These are phyloP conservation scores for Sacculina carcini DNA, from an alignment of 2,888 invertebrate genomes.

Conservation along the genomic window DNA sequence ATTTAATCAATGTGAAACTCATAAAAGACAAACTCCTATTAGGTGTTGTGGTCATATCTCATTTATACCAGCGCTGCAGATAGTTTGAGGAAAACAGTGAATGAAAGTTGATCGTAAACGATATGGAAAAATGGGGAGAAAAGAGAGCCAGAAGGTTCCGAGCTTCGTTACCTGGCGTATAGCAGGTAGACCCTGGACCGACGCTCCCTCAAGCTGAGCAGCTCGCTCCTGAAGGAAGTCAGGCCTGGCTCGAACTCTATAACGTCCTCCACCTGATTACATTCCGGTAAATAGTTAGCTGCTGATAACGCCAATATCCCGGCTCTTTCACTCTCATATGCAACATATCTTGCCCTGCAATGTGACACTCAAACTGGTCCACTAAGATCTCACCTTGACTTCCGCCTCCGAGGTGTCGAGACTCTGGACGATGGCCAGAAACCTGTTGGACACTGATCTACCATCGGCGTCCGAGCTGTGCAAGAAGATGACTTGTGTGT, in stretches of 20 bases:
- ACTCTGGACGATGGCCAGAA: constrained; percentile 77
- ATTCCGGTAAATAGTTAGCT: constrained; percentile 5
- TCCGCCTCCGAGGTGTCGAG: constrained; percentile 61
- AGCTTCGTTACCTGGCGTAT: constrained; percentile 71
- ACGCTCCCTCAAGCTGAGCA: constrained; percentile 51
- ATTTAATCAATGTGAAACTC: too few relatives aligned
- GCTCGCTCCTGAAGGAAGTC: constrained; percentile 50
- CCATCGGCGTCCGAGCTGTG: constrained; percentile 92
- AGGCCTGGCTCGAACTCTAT: constrained; percentile 78
- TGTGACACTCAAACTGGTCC: too few relatives aligned
- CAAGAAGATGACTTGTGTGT: constrained; percentile 73
- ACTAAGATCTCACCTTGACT: constrained; percentile 48
- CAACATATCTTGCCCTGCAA: neutral
- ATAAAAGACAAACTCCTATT: too few relatives aligned
- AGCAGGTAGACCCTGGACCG: constrained; percentile 74
- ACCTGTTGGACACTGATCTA: constrained; percentile 63
- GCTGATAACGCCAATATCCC: neutral
- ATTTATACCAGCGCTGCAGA: too few relatives aligned
- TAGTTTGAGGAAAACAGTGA: too few relatives aligned
- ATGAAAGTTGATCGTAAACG: too few relatives aligned
- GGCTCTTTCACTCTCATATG: neutral
- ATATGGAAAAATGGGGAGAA: too few relatives aligned
- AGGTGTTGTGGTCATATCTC: too few relatives aligned
- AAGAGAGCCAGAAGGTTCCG: too few relatives aligned
- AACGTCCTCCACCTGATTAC: constrained; percentile 49